Evolutionary conservation across 2,113 vertebrate species (phyloP).

Genomic region (Cichladusa arquata): DNA sequence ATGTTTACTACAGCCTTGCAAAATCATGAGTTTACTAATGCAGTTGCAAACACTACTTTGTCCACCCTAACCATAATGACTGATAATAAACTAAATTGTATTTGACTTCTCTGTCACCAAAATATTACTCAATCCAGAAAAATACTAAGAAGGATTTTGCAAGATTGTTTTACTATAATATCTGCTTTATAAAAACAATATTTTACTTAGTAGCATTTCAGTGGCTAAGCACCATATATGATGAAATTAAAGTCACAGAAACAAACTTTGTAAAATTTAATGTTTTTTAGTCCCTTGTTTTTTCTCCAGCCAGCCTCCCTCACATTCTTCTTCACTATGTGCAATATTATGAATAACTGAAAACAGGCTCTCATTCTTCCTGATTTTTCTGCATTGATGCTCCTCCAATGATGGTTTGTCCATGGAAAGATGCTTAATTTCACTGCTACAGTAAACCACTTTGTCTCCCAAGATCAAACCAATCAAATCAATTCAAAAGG

Average conservation of each 20-base stretch:
- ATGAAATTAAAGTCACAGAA: conserved; percentile 17
- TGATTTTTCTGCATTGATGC: not conserved
- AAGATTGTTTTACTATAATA: conserved; percentile 58
- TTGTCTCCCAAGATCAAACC: not conserved
- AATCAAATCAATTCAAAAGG: conserved; percentile 6
- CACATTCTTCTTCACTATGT: not conserved
- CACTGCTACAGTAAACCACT: not conserved
- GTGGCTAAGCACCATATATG: conserved; percentile 6
- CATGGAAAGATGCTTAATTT: conserved; percentile 61
- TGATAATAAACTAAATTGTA: conserved; percentile 22
- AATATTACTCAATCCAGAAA: not conserved
- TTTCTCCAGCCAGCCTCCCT: not conserved
- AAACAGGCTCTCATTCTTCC: not conserved
- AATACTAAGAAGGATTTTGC: conserved; percentile 53
- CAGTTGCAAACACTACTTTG: not conserved
- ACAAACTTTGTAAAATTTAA: not conserved
- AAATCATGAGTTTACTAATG: conserved; percentile 48
- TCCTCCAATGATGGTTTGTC: not conserved
- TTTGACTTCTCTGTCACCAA: not conserved
- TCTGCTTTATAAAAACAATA: conserved; percentile 40
- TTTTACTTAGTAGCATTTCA: conserved; percentile 12
- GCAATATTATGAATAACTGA: not conserved
- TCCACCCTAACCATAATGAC: conserved; percentile 29
- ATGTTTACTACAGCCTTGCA: conserved; percentile 68
- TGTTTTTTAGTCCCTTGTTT: not conserved